These are phyloP conservation scores for Homarus americanus DNA, from an alignment of 1,140 invertebrate species.

Conservation along the genomic window DNA sequence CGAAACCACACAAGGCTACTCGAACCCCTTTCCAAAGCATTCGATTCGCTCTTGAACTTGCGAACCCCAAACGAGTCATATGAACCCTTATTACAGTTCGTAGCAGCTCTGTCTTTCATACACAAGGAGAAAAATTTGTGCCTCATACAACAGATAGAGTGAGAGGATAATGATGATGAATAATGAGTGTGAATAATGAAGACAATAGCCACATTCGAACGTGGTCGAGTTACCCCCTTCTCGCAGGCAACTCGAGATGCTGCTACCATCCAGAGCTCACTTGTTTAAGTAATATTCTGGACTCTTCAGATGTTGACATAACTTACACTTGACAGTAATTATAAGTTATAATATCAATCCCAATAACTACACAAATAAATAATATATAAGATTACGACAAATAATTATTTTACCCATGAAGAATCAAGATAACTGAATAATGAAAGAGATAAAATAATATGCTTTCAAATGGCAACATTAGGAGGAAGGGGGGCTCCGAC, in stretches of 20 bases:
- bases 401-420: too few species aligned
- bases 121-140: too few species aligned
- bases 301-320: background rate
- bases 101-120: too few species aligned
- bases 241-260: constrained; percentile 32
- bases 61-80: too few species aligned
- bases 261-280: background rate
- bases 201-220: background rate
- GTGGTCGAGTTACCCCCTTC: constrained; percentile 2
- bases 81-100: too few species aligned
- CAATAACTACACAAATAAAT: too few species aligned
- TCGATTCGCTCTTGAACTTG: background rate
- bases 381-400: too few species aligned
- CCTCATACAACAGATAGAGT: too few species aligned
- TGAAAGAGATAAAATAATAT: background rate
- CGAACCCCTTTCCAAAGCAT: background rate
- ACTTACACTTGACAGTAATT: too few species aligned
- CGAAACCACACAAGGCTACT: too few species aligned
- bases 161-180: too few species aligned
- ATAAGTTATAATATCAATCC: too few species aligned
- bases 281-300: background rate
- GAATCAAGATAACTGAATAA: background rate
- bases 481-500: background rate
- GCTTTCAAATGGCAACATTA: constrained; percentile 1
- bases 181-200: background rate